A percentile compares a stretch with the other conserved stretches of the same genome.
Evolutionary conservation across 1,140 invertebrate genomes (phyloP).

Genomic region (Penaeus chinensis): DNA sequence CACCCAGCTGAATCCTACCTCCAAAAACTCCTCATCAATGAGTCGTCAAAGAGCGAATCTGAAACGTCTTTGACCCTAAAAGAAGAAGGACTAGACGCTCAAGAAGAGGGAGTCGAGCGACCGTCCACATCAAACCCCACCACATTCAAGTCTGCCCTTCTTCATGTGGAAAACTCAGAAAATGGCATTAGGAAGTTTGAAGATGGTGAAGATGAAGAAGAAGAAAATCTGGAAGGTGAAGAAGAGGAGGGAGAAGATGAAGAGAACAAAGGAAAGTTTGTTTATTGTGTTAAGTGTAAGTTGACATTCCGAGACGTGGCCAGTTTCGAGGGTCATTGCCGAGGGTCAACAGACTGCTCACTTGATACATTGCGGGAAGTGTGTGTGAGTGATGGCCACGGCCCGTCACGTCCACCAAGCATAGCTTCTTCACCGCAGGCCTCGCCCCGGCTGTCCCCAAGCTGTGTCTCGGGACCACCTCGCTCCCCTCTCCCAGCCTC

Average conservation of each 20-base stretch:
- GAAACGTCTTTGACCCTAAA: slow-evolving; percentile 51
- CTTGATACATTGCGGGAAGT: slow-evolving; percentile 60
- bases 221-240: slow-evolving; percentile 41
- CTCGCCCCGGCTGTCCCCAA: slow-evolving; percentile 59
- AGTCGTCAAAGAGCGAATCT: slow-evolving; percentile 55
- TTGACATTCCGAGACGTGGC: slow-evolving; percentile 62
- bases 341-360: slow-evolving; percentile 59
- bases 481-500: slow-evolving; percentile 60
- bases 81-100: slow-evolving; percentile 44
- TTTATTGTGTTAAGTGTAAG: slow-evolving; percentile 63
- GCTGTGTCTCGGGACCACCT: slow-evolving; percentile 54
- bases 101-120: slow-evolving; percentile 42
- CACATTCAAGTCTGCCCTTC: slow-evolving; percentile 47
- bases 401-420: slow-evolving; percentile 57
- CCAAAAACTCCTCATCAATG: slow-evolving; percentile 57
- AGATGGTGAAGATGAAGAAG: slow-evolving; percentile 60
- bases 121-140: slow-evolving; percentile 58
- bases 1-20: slow-evolving; percentile 55
- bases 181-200: slow-evolving; percentile 61
- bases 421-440: slow-evolving; percentile 60
- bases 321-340: slow-evolving; percentile 61
- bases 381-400: slow-evolving; percentile 57
- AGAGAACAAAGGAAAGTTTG: slow-evolving; percentile 60
- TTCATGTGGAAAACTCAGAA: slow-evolving; percentile 50
- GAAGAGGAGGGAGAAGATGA: slow-evolving; percentile 57